Base-by-base conservation (phyloP, 1,140 invertebrate species). In the Apis dorsata region DNA sequence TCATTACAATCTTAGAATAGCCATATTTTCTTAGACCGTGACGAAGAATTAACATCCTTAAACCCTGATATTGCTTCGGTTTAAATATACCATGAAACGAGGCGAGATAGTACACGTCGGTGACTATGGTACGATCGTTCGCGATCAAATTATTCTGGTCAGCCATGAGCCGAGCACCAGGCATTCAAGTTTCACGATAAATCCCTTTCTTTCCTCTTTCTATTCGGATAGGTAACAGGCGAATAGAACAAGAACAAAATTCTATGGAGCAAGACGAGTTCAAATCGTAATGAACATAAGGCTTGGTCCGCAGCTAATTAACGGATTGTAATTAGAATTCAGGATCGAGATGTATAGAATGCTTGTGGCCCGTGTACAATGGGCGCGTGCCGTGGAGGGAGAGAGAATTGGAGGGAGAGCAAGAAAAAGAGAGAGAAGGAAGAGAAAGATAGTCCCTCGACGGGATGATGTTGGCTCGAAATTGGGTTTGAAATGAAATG, bases 401-500 rank as follows among this genome's bases (percentile, higher is more conserved):
- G 15, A 55, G 13, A 55, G 11, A 55, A 1, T 17, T 1, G 15
- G 53, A 55, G 53, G 1, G 53, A 55, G 53, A 55, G 12, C 5
- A 2, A 55, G 53, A 55, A 7, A n/a, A 3, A 63, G 60, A n/a
- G 62, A 63, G 62, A 63, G 62, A n/a, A 11, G n/a, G 24, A 3
- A 44, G 34, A 44, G 34, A 44, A 44, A 44, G 34, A 44, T 44
- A 0, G 4, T 44, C 49, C 28, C 21, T 11, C 49, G 62, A 12
- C 28, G 8, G n/a, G 28, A 60, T 55, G 60, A 51, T 51, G 70
- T 21, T 79, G 44, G 51, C 71, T 57, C n/a, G 65, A 86, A 87
- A 87, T 87, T 87, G 75, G 66, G 34, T 86, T 86, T 76, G 57
- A 79, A 83, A 86, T 87, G 80, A 86, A 87, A 86, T 73, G 76